These are phyloP conservation scores for Nymphalis io DNA, from an alignment of 1,140 invertebrate species.

Conservation along the genomic window DNA sequence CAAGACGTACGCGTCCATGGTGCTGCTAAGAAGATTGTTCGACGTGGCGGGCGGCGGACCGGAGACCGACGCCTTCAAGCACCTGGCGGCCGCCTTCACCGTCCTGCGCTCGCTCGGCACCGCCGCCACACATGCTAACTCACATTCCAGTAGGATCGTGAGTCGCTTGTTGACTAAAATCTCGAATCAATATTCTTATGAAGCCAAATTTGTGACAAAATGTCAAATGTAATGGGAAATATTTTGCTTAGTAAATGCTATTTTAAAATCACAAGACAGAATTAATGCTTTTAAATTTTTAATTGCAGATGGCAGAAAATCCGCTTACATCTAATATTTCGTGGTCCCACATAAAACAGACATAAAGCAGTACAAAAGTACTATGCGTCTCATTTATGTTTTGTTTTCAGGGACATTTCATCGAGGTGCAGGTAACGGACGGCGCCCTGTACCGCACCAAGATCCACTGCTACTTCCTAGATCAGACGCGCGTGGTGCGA, in stretches of 20 bases:
- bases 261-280: too few species aligned
- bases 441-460: constrained; percentile 96
- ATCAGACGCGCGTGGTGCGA: constrained; percentile 94
- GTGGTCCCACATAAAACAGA: too few species aligned
- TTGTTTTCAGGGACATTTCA: constrained; percentile 92
- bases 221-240: too few species aligned
- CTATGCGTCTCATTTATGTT: neutral
- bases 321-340: too few species aligned
- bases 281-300: too few species aligned
- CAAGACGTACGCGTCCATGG: constrained; percentile 96
- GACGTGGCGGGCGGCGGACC: constrained; percentile 95
- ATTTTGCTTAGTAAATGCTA: too few species aligned
- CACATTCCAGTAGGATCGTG: constrained; percentile 96
- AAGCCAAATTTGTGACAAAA: too few species aligned
- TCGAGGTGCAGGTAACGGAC: constrained; percentile 98
- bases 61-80: constrained; percentile 98
- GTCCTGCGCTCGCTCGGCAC: constrained; percentile 94
- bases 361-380: too few species aligned
- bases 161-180: constrained; percentile 40
- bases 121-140: constrained; percentile 93
- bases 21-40: constrained; percentile 93
- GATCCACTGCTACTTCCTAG: constrained; percentile 97
- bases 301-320: too few species aligned
- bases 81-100: constrained; percentile 96
- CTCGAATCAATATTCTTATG: too few species aligned